Percentiles rank a stretch among this genome's conserved stretches.
phyloP scores from a whole-genome alignment of 2,888 invertebrate species.

The Drosophila mimica region DNA sequence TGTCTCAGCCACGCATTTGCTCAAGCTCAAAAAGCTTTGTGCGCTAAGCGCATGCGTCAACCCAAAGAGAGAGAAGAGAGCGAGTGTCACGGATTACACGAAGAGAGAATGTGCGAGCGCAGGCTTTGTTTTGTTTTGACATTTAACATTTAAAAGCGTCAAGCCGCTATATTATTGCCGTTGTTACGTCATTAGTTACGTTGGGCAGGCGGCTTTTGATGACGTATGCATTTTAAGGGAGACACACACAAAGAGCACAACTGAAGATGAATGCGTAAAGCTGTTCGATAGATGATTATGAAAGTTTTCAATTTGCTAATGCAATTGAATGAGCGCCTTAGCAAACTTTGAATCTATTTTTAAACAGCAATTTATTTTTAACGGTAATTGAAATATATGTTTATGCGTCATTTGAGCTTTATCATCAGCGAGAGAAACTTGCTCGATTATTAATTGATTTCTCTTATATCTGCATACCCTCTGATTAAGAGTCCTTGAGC shows the following conservation, averaged over 20 bases:
- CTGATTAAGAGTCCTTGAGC: background rate
- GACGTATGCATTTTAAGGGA: conserved; percentile 39
- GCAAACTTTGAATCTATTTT: conserved; percentile 13
- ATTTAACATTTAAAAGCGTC: conserved; percentile 37
- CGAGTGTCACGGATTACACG: background rate
- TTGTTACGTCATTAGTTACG: conserved; percentile 47
- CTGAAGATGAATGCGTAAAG: conserved; percentile 16
- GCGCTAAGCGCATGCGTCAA: conserved; percentile 59
- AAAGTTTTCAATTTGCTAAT: conserved; percentile 41
- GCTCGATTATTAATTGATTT: background rate
- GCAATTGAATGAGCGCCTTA: conserved; percentile 39
- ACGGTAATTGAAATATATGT: conserved; percentile 29
- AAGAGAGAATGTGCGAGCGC: background rate
- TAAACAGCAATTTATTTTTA: conserved; percentile 16
- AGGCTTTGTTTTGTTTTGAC: conserved; percentile 58
- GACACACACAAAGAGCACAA: conserved; percentile 3
- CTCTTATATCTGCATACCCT: background rate
- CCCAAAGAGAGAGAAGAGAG: background rate
- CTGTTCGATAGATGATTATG: conserved; percentile 24
- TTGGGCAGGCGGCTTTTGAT: conserved; percentile 23
- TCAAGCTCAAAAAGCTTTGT: conserved; percentile 56
- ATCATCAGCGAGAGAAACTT: background rate
- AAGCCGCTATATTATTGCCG: conserved; percentile 11
- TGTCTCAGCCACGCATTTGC: conserved; percentile 40
- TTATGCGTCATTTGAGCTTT: background rate